These are phyloP conservation scores for Conus canariensis DNA, from an alignment of 2,888 invertebrate genomes.

Conservation along the genomic window DNA sequence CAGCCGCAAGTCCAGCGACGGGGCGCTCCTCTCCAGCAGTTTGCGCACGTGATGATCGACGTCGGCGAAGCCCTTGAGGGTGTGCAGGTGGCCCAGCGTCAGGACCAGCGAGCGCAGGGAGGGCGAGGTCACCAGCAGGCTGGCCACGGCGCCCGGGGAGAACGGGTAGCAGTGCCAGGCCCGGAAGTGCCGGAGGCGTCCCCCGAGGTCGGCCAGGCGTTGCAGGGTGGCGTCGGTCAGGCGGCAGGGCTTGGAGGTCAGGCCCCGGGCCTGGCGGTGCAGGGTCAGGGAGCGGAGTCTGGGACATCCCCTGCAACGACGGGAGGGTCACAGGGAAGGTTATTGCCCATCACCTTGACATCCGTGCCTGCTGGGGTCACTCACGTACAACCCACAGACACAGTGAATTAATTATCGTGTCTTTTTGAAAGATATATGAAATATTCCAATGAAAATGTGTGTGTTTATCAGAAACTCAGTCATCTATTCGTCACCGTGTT, in stretches of 20 bases:
- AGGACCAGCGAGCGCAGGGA: neutral
- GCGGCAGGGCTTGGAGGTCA: neutral
- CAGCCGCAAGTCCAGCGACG: neutral
- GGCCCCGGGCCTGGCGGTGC: neutral
- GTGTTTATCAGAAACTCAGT: too few relatives aligned
- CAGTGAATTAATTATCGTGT: too few relatives aligned
- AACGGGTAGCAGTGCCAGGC: neutral
- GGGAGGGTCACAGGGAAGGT: neutral
- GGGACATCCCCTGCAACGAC: neutral
- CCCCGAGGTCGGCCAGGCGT: neutral
- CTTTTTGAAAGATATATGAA: too few relatives aligned
- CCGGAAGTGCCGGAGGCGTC: neutral
- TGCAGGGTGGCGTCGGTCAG: neutral
- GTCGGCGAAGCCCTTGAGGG: neutral
- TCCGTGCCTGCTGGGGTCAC: too few relatives aligned
- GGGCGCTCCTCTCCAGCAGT: neutral
- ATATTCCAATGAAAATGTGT: too few relatives aligned
- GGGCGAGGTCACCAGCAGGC: neutral
- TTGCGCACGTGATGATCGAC: neutral
- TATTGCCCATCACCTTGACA: too few relatives aligned
- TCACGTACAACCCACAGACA: too few relatives aligned
- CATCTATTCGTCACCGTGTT: too few relatives aligned
- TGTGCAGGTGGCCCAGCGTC: neutral
- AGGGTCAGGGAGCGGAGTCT: neutral
- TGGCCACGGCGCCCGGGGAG: neutral